These are phyloP conservation scores for Ceratitis capitata DNA, from an alignment of 1,140 invertebrate species.

Conservation along the genomic window DNA sequence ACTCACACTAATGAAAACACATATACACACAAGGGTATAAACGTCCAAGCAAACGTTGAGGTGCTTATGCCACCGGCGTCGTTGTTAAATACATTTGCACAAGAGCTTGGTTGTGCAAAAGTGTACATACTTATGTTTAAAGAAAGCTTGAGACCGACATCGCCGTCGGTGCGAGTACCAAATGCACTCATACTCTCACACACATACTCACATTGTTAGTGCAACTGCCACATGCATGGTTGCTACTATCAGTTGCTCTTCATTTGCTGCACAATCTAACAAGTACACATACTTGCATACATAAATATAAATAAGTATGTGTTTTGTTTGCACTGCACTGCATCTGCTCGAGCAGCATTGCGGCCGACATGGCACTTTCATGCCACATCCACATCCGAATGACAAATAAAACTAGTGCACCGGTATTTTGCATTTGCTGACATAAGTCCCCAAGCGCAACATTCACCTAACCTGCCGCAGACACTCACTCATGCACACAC, in stretches of 20 bases:
- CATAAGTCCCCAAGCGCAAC: slow-evolving; percentile 29
- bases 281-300: not conserved
- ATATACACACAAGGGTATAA: not conserved
- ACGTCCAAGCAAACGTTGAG: not conserved
- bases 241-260: not conserved
- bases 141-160: not conserved
- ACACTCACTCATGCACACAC: not conserved
- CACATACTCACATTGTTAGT: not conserved
- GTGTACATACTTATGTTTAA: no score
- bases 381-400: not conserved
- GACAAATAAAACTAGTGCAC: slow-evolving; percentile 24
- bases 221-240: not conserved
- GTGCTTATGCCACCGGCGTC: not conserved
- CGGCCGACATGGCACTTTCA: slow-evolving; percentile 24
- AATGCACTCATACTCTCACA: not conserved
- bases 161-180: no score
- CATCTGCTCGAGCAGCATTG: not conserved
- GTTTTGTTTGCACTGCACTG: no score
- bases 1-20: not conserved
- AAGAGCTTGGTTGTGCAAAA: not conserved
- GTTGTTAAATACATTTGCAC: not conserved
- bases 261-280: not conserved
- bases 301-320: not conserved
- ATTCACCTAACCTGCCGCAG: slow-evolving; percentile 5
- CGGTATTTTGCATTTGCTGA: slow-evolving; percentile 33